Conservation (phyloP, 1,140 invertebrate genomes). For the Euglossa dilemma region DNA sequence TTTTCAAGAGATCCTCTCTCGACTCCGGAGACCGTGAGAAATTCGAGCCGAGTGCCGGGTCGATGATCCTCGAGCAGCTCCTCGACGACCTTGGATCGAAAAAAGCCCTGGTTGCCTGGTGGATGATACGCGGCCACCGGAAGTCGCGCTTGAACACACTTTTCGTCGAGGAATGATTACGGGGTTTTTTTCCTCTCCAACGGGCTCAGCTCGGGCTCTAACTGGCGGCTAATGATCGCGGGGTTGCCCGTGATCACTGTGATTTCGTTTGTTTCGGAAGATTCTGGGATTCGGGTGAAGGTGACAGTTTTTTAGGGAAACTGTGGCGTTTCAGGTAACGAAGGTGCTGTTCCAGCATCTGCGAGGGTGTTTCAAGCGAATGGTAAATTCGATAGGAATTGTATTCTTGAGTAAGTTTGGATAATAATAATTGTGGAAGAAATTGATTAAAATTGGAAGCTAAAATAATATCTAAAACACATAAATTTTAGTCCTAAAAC, state of each 20-base stretch:
- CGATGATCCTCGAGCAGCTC: slow-evolving; percentile 56
- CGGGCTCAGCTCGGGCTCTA: background rate
- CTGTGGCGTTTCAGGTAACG: too few species aligned
- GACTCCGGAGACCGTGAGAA: slow-evolving; percentile 48
- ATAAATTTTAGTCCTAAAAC: too few species aligned
- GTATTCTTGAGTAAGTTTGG: too few species aligned
- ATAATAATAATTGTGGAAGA: too few species aligned
- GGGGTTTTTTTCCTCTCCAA: background rate
- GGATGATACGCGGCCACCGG: slow-evolving; percentile 21
- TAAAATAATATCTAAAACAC: too few species aligned
- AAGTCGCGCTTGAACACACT: background rate
- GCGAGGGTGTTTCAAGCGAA: too few species aligned
- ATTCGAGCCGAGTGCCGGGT: slow-evolving; percentile 42
- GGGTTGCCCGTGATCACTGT: background rate
- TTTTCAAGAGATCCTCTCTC: slow-evolving; percentile 43
- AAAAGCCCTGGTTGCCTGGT: slow-evolving; percentile 3
- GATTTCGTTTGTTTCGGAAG: background rate
- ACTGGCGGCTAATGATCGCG: background rate
- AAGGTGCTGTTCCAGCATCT: too few species aligned
- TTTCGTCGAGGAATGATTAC: background rate
- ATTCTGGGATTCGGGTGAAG: too few species aligned
- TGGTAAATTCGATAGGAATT: too few species aligned
- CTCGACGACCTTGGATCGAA: slow-evolving; percentile 49
- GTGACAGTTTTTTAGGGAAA: too few species aligned
- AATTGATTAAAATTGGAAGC: too few species aligned